A percentile compares a stretch with the other conserved stretches of the same genome.
Conservation (phyloP, 2,113 vertebrate species). For the Vulpes vulpes region DNA sequence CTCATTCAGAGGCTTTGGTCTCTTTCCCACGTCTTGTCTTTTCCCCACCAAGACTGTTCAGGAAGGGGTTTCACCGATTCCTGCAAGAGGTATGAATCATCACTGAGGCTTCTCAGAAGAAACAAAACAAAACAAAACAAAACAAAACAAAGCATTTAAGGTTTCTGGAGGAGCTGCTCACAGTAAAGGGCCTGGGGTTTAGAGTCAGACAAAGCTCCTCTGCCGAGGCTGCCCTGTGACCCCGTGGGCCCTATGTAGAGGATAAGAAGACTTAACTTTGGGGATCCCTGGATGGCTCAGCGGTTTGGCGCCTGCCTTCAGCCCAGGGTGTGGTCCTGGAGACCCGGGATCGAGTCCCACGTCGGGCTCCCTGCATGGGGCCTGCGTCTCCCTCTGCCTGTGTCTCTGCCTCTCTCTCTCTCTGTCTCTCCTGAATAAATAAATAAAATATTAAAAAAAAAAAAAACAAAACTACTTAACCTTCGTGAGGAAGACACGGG, state of each 20-base stretch:
- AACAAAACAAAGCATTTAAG: neutral
- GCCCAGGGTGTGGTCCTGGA: too few relatives aligned
- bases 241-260: neutral
- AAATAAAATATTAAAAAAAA: too few relatives aligned
- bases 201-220: neutral
- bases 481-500: neutral
- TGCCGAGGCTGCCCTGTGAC: neutral
- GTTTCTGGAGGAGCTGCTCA: neutral
- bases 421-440: too few relatives aligned
- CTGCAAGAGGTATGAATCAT: neutral
- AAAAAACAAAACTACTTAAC: too few relatives aligned
- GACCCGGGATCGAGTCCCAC: too few relatives aligned
- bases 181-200: neutral
- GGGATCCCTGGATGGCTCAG: too few relatives aligned
- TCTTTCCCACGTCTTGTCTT: neutral
- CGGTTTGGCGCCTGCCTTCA: too few relatives aligned
- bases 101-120: neutral
- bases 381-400: too few relatives aligned
- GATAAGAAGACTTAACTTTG: neutral
- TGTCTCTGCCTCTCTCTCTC: too few relatives aligned
- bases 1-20: neutral
- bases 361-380: too few relatives aligned
- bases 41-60: neutral
- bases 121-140: too few relatives aligned
- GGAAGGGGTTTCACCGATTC: neutral